These are phyloP conservation scores for Nothoprocta pentlandii DNA, from an alignment of 2,113 vertebrate species.

Conservation along the genomic window DNA sequence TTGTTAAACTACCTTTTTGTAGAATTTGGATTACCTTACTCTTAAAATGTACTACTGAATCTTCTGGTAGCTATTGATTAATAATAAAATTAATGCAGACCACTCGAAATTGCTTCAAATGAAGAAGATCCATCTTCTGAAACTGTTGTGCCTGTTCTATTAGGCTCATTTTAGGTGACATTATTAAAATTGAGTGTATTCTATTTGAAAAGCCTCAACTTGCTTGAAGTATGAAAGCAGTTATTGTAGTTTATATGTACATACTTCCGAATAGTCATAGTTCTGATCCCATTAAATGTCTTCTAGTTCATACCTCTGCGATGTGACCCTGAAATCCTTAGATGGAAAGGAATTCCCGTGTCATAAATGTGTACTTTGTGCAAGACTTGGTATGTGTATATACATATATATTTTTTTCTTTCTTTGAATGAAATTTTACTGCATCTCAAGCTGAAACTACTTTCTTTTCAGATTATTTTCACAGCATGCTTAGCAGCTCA, in stretches of 20 bases:
- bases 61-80: background rate
- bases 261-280: background rate
- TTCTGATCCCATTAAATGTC: slow-evolving; percentile 48
- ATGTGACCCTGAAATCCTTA: slow-evolving; percentile 92
- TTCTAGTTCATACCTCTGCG: slow-evolving; percentile 89
- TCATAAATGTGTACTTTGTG: slow-evolving; percentile 97
- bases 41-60: background rate
- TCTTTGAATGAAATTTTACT: slow-evolving; percentile 13
- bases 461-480: slow-evolving; percentile 92
- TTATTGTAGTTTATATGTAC: background rate
- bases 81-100: background rate
- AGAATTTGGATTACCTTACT: background rate
- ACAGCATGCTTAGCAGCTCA: slow-evolving; percentile 95
- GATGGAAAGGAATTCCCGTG: slow-evolving; percentile 95
- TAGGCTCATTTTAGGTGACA: background rate
- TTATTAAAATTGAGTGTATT: background rate
- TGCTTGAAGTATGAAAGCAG: background rate
- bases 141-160: background rate
- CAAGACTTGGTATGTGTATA: slow-evolving; percentile 88
- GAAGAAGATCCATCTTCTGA: background rate
- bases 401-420: background rate
- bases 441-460: slow-evolving; percentile 50
- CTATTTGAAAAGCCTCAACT: background rate
- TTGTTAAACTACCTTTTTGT: background rate
- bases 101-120: background rate